These are phyloP conservation scores for Allygus modestus DNA, from an alignment of 2,888 invertebrate genomes.

Conservation along the genomic window DNA sequence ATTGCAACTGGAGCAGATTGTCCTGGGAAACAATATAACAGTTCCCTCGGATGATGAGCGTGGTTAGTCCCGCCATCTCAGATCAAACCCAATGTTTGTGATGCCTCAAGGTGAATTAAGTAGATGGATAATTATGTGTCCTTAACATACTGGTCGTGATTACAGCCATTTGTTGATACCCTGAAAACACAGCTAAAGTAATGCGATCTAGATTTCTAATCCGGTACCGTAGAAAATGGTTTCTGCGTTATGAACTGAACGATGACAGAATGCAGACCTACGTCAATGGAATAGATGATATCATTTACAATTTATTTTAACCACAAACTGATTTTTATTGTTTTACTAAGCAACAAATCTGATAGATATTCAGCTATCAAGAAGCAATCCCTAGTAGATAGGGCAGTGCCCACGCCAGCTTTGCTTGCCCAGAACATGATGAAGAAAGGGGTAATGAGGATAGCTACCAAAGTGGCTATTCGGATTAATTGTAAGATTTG, in stretches of 20 bases:
- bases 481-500: constrained; percentile 96
- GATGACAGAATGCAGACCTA: constrained; percentile 81
- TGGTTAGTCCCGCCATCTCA: no score
- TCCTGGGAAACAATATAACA: no score
- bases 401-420: constrained; percentile 76
- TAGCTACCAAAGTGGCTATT: constrained; percentile 94
- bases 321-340: constrained; percentile 82
- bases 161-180: no score
- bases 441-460: constrained; percentile 83
- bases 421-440: constrained; percentile 77
- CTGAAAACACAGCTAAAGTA: no score
- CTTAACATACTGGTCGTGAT: no score
- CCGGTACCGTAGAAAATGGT: no score
- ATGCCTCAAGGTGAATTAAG: no score
- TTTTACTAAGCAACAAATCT: constrained; percentile 82
- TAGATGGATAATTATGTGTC: no score
- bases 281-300: constrained; percentile 78
- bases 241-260: constrained; percentile 74
- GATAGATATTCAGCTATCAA: constrained; percentile 93
- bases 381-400: constrained; percentile 88
- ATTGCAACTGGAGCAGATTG: no score
- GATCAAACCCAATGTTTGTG: no score
- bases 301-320: constrained; percentile 77
- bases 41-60: no score
- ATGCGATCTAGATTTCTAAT: no score